phyloP scores from a whole-genome alignment of 1,140 invertebrate genomes.

The Bombus superbus region DNA sequence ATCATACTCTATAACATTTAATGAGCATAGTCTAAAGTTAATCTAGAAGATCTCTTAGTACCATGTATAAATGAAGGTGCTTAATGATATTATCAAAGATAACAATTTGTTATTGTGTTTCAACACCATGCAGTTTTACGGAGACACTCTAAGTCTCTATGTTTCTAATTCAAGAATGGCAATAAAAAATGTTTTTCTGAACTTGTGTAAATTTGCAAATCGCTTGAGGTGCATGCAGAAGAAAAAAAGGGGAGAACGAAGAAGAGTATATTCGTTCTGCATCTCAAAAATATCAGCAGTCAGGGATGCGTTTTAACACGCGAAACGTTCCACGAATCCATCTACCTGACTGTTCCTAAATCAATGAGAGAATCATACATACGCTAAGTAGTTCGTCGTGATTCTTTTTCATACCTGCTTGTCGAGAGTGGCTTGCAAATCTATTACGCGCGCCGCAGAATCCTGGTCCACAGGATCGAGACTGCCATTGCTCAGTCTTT shows the following conservation, averaged over 20 bases:
- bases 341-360: conserved; percentile 44
- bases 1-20: not conserved
- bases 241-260: not conserved
- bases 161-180: not conserved
- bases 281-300: not conserved
- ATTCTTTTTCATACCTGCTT: conserved; percentile 89
- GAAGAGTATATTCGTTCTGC: not conserved
- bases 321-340: not conserved
- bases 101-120: not conserved
- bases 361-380: conserved; percentile 21
- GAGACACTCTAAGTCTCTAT: not conserved
- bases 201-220: not conserved
- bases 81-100: not conserved
- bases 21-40: not conserved
- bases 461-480: conserved; percentile 85
- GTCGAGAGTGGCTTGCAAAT: conserved; percentile 94
- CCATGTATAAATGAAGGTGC: not conserved
- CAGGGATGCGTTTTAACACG: not conserved
- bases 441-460: conserved; percentile 87
- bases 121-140: conserved; percentile 13
- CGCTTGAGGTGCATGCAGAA: conserved; percentile 25
- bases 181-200: not conserved
- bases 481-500: conserved; percentile 84
- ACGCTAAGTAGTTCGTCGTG: conserved; percentile 25
- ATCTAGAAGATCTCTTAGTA: not conserved